These are phyloP conservation scores for Drosophila obscura DNA, from an alignment of 1,140 invertebrate species.

Conservation along the genomic window DNA sequence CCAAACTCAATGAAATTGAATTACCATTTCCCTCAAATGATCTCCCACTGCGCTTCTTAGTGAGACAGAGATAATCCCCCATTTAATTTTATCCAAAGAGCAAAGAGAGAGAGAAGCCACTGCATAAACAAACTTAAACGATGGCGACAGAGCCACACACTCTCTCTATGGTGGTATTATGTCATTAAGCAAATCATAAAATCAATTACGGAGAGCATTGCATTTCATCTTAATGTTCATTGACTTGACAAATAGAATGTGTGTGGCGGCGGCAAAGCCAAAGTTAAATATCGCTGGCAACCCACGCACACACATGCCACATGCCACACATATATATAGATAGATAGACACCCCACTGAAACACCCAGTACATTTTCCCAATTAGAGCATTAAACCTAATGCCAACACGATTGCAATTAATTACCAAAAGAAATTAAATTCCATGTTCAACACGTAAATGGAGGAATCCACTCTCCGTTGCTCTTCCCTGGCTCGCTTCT, in stretches of 20 bases:
- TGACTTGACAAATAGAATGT: conserved; percentile 67
- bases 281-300: conserved; percentile 53
- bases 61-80: not conserved
- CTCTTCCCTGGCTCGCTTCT: not conserved
- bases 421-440: conserved; percentile 81
- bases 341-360: not conserved
- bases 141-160: no score
- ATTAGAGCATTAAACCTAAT: conserved; percentile 81
- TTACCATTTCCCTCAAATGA: conserved; percentile 2
- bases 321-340: conserved; percentile 7
- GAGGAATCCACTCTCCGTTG: conserved; percentile 31
- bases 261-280: conserved; percentile 15
- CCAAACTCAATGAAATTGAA: conserved; percentile 10
- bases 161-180: not conserved
- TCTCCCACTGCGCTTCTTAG: conserved; percentile 8
- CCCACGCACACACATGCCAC: conserved; percentile 15
- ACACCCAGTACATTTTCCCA: conserved; percentile 50
- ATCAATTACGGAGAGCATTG: conserved; percentile 67
- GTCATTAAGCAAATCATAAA: conserved; percentile 69
- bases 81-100: conserved; percentile 10
- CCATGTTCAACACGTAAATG: conserved; percentile 78
- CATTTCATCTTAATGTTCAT: conserved; percentile 57
- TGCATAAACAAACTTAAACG: conserved; percentile 2
- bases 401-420: conserved; percentile 82
- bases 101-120: not conserved